Base-by-base conservation (phyloP, 2,113 vertebrate species). In the Gadus chalcogrammus region DNA sequence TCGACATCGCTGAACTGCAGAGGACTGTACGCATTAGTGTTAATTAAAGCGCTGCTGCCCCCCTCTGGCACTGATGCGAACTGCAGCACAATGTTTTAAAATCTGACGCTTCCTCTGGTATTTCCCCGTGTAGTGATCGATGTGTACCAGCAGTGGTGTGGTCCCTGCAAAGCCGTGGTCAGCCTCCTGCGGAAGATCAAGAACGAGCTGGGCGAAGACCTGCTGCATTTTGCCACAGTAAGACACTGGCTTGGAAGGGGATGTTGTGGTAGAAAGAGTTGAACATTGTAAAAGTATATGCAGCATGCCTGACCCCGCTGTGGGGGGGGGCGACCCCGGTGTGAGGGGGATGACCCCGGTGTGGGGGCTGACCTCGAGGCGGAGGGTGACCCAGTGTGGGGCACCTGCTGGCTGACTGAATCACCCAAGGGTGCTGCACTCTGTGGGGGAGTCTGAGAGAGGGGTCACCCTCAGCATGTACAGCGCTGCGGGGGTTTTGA, bases 131-230 rank as follows among this genome's bases (percentile, higher is more conserved):
- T 83, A 99, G 97, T 99, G 73, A 91, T 97, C 0, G 95, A 99
- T 9, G 93, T 92, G 2, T 94, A 95, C 82, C 96, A 98, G 73
- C 91, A 91, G 71, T 99, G 97, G 96, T 99, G 95, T 72, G 97
- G 97, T n/a, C 95, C 95, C 18, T 99, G 97, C 82, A 93, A 92
- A 74, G 89, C 95, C 4, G 91, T 94, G 35, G 87, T 95, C 71
- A 95, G 92, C 80, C 93, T 98, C 22, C 95, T 99, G 63, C 89
- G 90, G 79, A 99, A 95, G 90, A 91, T 99, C 72, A 96, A 94
- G 86, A 94, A 94, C 0, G 93, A 98, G 80, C 79, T 93, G 67
- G 92, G 92, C 60, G 91, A 92, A 63, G 90, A 96, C 55, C 87
- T 93, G 4, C 91, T 99, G 70, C 94, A 95, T 80, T 98, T 98